Evolutionary conservation across 2,888 invertebrate genomes (phyloP), one percentile per base, ranked within the genome.

Genomic region (Lasius fuliginosus): DNA sequence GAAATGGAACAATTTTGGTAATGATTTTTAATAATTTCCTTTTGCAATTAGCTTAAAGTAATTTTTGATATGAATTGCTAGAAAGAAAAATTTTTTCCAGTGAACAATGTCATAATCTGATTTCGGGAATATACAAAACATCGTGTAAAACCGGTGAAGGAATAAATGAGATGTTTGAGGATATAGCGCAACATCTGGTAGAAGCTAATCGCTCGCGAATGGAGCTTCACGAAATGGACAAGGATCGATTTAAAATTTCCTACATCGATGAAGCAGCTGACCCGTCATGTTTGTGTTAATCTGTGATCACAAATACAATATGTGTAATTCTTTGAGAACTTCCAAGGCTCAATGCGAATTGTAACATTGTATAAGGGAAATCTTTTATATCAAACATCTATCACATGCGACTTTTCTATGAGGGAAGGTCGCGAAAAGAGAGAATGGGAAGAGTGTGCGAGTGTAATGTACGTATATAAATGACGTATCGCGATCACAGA

Each of bases 1-100:
- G 98, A 99, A 94, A 98, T 99, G 95, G 98, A 98, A 94, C 97
- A 97, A 89, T 99, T 99, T 95, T 98, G 97, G 97, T 97, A 96
- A 23, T 27, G 8, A 40, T 27, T 76, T 15, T 42, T 27, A 40
- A 60, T 15, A n/a, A 33, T 53, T 83, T 30, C 4, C 9, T 2
- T n/a, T 53, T 3, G 3, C 1, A 12, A 53, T 76, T 53, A 2
- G 6, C 1, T 15, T n/a, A 56, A 0, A 23, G 15, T 56, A 64
- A 1, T 11, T 75, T 46, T 49, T 46, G 12, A 64, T 46, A 60
- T 42, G 9, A 60, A 33, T 15, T 56, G 9, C 6, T 18, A 42
- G 60, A 9, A 46, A 53, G 18, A 74, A 65, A 40, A 68, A 77
- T 77, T 40, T 96, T 8, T 53, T 96, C 77, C 95, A 97, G 98